A percentile compares a stretch with the other conserved stretches of the same genome.
phyloP scores from a whole-genome alignment of 2,888 invertebrate genomes.

The Eupithecia tripunctaria region DNA sequence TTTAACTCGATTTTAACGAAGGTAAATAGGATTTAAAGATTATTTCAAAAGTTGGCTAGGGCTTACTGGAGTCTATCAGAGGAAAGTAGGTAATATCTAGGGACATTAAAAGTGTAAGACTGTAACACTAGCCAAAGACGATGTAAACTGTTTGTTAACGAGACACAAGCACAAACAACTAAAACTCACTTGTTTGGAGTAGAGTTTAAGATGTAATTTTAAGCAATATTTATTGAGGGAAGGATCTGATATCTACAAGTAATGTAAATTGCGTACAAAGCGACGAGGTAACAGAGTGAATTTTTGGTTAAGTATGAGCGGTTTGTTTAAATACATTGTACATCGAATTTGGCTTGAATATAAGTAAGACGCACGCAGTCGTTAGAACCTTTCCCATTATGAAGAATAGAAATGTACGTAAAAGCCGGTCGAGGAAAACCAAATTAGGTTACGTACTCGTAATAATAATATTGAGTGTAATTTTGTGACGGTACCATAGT shows the following conservation, averaged over 20 bases:
- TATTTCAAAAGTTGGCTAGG: neutral
- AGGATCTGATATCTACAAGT: no score
- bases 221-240: no score
- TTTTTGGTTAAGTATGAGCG: no score
- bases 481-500: slow-evolving; percentile 5
- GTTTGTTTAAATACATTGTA: no score
- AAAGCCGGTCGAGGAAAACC: slow-evolving; percentile 30
- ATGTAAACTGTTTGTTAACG: no score
- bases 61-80: neutral
- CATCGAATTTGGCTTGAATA: no score
- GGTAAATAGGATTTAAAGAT: neutral
- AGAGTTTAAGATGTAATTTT: no score
- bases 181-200: no score
- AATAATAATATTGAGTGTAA: slow-evolving; percentile 21
- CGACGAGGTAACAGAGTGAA: no score
- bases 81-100: neutral
- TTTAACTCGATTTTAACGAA: neutral
- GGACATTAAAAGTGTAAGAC: neutral
- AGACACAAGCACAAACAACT: no score
- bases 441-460: slow-evolving; percentile 32
- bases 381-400: slow-evolving; percentile 21
- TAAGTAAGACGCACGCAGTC: slow-evolving; percentile 21
- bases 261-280: no score
- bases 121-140: neutral
- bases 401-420: slow-evolving; percentile 22